phyloP scores from a whole-genome alignment of 2,888 invertebrate genomes.

The Drosophila sordidula region DNA sequence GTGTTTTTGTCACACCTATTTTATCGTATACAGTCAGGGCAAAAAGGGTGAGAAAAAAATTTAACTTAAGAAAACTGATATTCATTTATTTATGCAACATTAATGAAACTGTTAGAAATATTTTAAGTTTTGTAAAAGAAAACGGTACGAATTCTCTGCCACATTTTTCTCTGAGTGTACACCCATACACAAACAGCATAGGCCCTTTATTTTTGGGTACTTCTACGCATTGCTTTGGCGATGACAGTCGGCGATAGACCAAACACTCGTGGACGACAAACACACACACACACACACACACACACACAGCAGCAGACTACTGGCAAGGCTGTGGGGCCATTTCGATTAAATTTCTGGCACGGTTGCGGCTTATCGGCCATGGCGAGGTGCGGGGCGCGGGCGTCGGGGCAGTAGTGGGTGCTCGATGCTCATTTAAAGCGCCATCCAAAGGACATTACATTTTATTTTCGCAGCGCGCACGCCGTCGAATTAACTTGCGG shows the following conservation, averaged over 20 bases:
- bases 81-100: too few species aligned
- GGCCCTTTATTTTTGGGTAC: not conserved
- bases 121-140: too few species aligned
- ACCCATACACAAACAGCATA: not conserved
- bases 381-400: too few species aligned
- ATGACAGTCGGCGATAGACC: constrained; percentile 28
- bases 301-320: not conserved
- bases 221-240: constrained; percentile 4
- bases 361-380: constrained; percentile 40
- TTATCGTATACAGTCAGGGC: too few species aligned
- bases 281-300: constrained; percentile 6
- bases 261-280: constrained; percentile 12
- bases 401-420: not conserved
- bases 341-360: constrained; percentile 60
- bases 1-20: too few species aligned
- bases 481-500: constrained; percentile 60
- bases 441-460: constrained; percentile 48
- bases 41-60: too few species aligned
- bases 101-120: too few species aligned
- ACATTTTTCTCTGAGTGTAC: too few species aligned
- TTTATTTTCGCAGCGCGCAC: constrained; percentile 39
- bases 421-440: constrained; percentile 45
- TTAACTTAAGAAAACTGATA: too few species aligned
- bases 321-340: constrained; percentile 27
- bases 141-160: too few species aligned